Evolutionary conservation across 2,797 vertebrate species (phyloP).

Genomic region (Salarias fasciatus): DNA sequence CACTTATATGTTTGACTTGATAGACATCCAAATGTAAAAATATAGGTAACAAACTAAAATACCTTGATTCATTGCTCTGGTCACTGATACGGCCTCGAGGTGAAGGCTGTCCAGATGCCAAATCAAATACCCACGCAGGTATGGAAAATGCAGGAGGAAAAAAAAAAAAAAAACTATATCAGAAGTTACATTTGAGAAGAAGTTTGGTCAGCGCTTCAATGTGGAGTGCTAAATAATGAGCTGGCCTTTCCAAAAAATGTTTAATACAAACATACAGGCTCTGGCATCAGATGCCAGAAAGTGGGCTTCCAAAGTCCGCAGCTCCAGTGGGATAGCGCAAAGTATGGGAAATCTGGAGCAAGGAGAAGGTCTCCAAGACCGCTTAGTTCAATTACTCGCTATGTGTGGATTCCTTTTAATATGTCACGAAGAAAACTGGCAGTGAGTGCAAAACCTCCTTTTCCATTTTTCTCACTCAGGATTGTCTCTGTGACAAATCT

Average conservation of each 20-base stretch:
- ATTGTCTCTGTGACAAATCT: conserved; percentile 28
- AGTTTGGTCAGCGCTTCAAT: conserved; percentile 54
- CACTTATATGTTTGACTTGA: conserved; percentile 50
- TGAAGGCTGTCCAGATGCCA: conserved; percentile 64
- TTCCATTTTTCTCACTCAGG: conserved; percentile 31
- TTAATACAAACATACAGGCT: conserved; percentile 69
- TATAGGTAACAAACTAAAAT: conserved; percentile 61
- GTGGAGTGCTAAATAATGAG: conserved; percentile 70
- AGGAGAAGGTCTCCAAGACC: conserved; percentile 34
- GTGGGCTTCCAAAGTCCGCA: conserved; percentile 41
- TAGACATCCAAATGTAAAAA: conserved; percentile 54
- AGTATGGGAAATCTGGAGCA: conserved; percentile 54
- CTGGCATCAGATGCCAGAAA: conserved; percentile 55
- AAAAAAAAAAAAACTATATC: conserved; percentile 70
- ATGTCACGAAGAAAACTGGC: conserved; percentile 40
- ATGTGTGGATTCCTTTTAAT: conserved; percentile 50
- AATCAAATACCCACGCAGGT: conserved; percentile 72
- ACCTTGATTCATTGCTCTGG: conserved; percentile 64
- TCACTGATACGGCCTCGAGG: conserved; percentile 50
- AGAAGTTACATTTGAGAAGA: conserved; percentile 62
- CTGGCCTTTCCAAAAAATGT: conserved; percentile 61
- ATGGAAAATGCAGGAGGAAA: conserved; percentile 62
- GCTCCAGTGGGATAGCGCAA: conserved; percentile 44
- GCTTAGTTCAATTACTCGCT: conserved; percentile 42
- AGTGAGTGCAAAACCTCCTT: conserved; percentile 21